These are phyloP conservation scores for Callimico goeldii DNA, from an alignment of 2,797 vertebrate species.

Conservation along the genomic window DNA sequence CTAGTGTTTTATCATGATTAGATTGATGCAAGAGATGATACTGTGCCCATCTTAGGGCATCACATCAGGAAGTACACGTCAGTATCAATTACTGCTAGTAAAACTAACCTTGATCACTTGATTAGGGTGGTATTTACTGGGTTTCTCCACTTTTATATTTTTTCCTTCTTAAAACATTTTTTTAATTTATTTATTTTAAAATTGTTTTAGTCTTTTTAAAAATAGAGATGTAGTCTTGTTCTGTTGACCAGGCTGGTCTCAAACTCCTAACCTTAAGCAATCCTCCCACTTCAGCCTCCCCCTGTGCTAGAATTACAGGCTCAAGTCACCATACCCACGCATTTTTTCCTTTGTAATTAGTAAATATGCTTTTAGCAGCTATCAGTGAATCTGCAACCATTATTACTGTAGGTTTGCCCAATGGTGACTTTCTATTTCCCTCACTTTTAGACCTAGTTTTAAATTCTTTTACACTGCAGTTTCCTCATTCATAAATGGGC, in stretches of 20 bases:
- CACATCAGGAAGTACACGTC: background rate
- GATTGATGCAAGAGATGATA: background rate
- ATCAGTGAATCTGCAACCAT: background rate
- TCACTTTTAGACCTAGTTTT: constrained; percentile 7
- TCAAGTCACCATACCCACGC: too few relatives aligned
- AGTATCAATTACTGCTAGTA: background rate
- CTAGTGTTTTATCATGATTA: constrained; percentile 6
- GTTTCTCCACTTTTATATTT: background rate
- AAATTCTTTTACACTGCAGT: background rate
- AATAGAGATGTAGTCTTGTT: too few relatives aligned
- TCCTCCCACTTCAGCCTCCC: too few relatives aligned
- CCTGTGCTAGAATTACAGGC: too few relatives aligned
- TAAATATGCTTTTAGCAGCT: background rate
- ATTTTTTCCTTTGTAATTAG: background rate
- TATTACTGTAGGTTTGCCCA: background rate
- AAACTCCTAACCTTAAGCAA: too few relatives aligned
- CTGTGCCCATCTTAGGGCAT: background rate
- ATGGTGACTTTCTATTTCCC: background rate
- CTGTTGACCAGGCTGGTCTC: too few relatives aligned
- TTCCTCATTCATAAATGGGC: background rate
- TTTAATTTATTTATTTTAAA: background rate
- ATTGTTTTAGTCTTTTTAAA: background rate
- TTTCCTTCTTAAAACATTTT: background rate
- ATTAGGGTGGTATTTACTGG: background rate
- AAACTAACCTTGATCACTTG: background rate